Percentiles rank a stretch among this genome's conserved stretches.
Evolutionary conservation across 2,888 invertebrate genomes (phyloP).

Genomic region (Miltochrista miniata): DNA sequence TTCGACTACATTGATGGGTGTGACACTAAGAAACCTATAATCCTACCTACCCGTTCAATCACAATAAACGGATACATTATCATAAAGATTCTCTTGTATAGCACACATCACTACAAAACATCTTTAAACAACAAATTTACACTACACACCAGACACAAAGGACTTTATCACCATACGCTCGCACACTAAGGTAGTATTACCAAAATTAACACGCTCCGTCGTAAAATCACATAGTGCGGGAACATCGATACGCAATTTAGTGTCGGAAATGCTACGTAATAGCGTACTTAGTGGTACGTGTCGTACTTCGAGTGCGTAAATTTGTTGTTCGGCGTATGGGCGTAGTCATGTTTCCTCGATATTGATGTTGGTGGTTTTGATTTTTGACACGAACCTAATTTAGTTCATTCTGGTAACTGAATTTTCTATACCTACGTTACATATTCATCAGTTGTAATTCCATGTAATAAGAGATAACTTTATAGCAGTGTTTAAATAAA

Average conservation of each 20-base stretch:
- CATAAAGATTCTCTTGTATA: background rate
- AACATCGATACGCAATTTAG: slow-evolving; percentile 62
- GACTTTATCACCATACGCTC: slow-evolving; percentile 2
- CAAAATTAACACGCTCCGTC: slow-evolving; percentile 59
- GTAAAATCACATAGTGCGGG: slow-evolving; percentile 56
- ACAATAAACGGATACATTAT: background rate
- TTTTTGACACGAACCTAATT: background rate
- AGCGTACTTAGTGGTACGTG: slow-evolving; percentile 41
- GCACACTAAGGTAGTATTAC: slow-evolving; percentile 43
- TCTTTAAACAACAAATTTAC: background rate
- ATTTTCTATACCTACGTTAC: no score
- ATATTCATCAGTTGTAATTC: no score
- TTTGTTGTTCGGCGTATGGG: slow-evolving; percentile 34
- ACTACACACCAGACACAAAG: background rate
- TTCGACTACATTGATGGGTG: no score
- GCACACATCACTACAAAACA: background rate
- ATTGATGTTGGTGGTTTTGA: background rate
- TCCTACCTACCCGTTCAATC: background rate
- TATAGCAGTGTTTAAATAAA: no score
- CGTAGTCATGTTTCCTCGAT: slow-evolving; percentile 27
- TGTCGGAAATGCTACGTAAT: slow-evolving; percentile 44
- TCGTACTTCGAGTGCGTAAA: slow-evolving; percentile 41
- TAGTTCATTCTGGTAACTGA: background rate
- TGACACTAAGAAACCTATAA: background rate
- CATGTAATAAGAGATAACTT: no score